Evolutionary conservation across 2,113 vertebrate species (phyloP).

Genomic region (Puntigrus tetrazona): DNA sequence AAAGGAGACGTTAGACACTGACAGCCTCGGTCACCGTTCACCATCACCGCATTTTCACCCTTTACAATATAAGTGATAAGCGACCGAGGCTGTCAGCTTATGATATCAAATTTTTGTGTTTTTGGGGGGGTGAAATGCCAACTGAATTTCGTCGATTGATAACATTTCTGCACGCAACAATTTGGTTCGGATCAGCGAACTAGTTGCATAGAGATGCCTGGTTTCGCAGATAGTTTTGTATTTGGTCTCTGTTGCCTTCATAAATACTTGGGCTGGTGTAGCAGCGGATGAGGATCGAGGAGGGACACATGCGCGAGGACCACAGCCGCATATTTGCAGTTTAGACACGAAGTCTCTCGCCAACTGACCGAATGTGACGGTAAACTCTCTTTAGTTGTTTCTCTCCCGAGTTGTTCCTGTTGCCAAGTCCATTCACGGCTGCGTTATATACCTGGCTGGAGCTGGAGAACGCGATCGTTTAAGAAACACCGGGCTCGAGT

Average conservation of each 20-base stretch:
- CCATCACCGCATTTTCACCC: not conserved
- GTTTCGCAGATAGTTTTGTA: not conserved
- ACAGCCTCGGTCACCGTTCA: not conserved
- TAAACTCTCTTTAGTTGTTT: slow-evolving; percentile 7
- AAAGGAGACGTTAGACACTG: not conserved
- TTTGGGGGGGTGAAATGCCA: not conserved
- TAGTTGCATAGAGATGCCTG: not conserved
- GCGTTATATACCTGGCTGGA: not conserved
- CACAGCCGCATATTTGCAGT: slow-evolving; percentile 30
- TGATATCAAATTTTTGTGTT: not conserved
- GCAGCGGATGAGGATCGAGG: not conserved
- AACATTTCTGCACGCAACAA: not conserved
- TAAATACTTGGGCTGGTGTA: not conserved
- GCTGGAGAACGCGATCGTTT: not conserved
- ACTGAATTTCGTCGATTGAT: not conserved
- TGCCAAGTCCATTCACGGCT: not conserved
- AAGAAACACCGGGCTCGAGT: not conserved
- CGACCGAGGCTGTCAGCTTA: not conserved
- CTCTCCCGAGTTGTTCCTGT: not conserved
- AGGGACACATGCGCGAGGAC: not conserved
- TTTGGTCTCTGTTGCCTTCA: not conserved
- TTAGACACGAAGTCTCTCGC: slow-evolving; percentile 26
- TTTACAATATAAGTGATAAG: not conserved
- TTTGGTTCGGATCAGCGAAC: not conserved
- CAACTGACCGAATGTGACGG: slow-evolving; percentile 15